These are phyloP conservation scores for Drosophila punjabiensis DNA, from an alignment of 1,140 invertebrate species.

Conservation along the genomic window DNA sequence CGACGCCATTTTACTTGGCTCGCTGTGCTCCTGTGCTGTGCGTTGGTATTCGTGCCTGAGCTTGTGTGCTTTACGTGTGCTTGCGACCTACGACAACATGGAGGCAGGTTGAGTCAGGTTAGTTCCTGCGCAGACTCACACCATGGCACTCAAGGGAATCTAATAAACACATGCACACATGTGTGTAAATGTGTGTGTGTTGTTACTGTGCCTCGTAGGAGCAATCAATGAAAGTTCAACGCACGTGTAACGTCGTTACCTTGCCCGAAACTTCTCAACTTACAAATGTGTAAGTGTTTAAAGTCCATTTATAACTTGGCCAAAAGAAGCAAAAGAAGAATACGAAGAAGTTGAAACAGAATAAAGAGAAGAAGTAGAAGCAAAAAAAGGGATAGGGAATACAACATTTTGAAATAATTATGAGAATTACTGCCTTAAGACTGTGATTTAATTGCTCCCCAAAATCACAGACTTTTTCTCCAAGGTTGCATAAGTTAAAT, in stretches of 20 bases:
- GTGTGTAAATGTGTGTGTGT: not conserved
- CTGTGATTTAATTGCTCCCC: not conserved
- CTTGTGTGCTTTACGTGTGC: slow-evolving; percentile 29
- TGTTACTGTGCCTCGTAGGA: slow-evolving; percentile 13
- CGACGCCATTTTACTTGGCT: slow-evolving; percentile 42
- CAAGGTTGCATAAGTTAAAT: not conserved
- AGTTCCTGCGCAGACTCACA: slow-evolving; percentile 76
- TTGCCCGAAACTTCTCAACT: slow-evolving; percentile 7
- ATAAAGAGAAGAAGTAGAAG: too few relatives aligned
- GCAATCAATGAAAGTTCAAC: slow-evolving; percentile 78
- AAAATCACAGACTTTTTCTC: not conserved
- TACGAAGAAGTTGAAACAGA: too few relatives aligned
- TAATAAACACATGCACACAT: not conserved
- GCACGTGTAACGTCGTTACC: slow-evolving; percentile 44
- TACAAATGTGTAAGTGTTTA: not conserved
- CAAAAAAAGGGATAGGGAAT: too few relatives aligned
- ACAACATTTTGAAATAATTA: not conserved
- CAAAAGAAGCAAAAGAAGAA: not conserved
- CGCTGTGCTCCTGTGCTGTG: slow-evolving; percentile 12
- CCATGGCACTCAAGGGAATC: slow-evolving; percentile 34
- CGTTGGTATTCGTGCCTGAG: not conserved
- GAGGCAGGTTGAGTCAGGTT: slow-evolving; percentile 58
- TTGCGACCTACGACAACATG: slow-evolving; percentile 70
- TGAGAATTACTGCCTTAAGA: too few relatives aligned
- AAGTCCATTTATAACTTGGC: not conserved